Conservation (phyloP, 2,113 vertebrate species). For the Furnarius figulus region DNA sequence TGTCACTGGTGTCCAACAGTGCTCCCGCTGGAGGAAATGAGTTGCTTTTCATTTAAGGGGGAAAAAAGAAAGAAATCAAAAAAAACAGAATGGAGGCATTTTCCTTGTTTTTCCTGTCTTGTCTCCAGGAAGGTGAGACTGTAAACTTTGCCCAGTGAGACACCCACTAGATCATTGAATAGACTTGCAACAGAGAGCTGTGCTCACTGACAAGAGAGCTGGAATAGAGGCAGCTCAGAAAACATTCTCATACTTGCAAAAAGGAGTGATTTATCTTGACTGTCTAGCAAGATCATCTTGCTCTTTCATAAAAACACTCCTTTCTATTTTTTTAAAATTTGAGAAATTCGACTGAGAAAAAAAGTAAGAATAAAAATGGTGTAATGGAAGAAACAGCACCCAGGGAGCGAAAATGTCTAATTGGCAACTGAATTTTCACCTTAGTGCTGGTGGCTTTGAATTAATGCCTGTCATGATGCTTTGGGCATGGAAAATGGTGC, state of each 20-base stretch:
- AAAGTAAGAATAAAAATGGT: not conserved
- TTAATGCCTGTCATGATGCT: not conserved
- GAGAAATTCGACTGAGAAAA: not conserved
- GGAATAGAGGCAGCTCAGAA: not conserved
- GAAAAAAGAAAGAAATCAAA: not conserved
- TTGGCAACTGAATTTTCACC: not conserved
- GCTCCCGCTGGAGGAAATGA: not conserved
- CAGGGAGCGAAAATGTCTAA: not conserved
- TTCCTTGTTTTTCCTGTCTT: not conserved
- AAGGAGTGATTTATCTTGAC: not conserved
- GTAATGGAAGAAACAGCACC: not conserved
- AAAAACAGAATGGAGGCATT: not conserved
- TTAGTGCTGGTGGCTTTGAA: not conserved
- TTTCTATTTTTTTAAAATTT: not conserved
- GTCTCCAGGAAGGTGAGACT: not conserved
- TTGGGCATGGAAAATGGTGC: not conserved
- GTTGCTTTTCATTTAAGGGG: not conserved
- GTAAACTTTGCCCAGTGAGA: not conserved
- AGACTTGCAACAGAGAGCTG: not conserved
- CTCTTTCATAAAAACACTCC: not conserved
- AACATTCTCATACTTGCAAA: not conserved
- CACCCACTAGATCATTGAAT: not conserved
- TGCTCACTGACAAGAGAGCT: not conserved
- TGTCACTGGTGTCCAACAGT: not conserved
- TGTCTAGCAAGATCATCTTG: not conserved